These are phyloP conservation scores for Orthonychiurus folsomi DNA, from an alignment of 2,888 invertebrate species.

Conservation along the genomic window DNA sequence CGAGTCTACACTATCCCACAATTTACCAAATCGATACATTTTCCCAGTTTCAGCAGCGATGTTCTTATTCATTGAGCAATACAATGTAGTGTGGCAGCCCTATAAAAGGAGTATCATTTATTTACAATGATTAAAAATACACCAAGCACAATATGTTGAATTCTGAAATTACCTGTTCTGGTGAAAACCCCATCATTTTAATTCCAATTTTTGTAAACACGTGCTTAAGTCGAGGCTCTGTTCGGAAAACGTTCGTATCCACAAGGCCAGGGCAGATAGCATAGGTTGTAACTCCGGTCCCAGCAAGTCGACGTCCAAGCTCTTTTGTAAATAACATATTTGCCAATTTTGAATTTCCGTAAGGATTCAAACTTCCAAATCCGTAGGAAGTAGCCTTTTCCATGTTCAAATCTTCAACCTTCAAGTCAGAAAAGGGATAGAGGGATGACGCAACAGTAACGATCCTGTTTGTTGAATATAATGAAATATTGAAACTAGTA, in stretches of 20 bases:
- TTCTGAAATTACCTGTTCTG: constrained; percentile 3
- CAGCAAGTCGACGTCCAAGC: constrained; percentile 52
- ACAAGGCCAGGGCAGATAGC: constrained; percentile 71
- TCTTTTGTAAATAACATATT: constrained; percentile 62
- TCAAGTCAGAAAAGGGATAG: constrained; percentile 59
- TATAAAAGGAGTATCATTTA: neutral
- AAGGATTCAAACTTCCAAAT: constrained; percentile 42
- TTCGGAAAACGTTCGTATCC: constrained; percentile 11
- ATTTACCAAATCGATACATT: constrained; percentile 14
- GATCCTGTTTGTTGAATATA: constrained; percentile 50
- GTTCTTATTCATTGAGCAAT: constrained; percentile 14
- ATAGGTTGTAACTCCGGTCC: constrained; percentile 55
- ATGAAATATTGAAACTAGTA: neutral
- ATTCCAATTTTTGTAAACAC: constrained; percentile 7
- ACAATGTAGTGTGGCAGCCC: constrained; percentile 14
- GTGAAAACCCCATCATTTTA: constrained; percentile 5
- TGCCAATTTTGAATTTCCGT: constrained; percentile 68
- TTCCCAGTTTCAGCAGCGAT: constrained; percentile 16
- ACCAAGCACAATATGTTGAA: neutral
- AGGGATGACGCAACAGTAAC: constrained; percentile 63
- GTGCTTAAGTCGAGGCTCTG: neutral
- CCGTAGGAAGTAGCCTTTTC: constrained; percentile 45
- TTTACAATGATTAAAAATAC: neutral
- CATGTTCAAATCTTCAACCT: constrained; percentile 59
- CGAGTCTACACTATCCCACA: constrained; percentile 4